Evolutionary conservation across 1,140 invertebrate genomes (phyloP).

Genomic region (Bombus superbus): DNA sequence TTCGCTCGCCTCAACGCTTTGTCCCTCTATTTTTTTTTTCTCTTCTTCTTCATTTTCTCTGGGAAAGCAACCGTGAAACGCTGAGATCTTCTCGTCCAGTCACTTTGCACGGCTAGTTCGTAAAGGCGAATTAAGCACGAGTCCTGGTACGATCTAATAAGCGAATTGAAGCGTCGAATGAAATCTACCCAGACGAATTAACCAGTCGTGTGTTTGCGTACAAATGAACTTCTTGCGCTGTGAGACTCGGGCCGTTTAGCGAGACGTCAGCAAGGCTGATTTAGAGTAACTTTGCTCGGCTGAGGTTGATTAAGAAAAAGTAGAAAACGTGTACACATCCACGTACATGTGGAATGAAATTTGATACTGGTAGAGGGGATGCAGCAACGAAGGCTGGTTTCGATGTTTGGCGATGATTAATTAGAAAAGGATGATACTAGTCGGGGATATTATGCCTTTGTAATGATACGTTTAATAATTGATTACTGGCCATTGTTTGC

Average conservation of each 20-base stretch:
- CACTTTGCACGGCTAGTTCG: background rate
- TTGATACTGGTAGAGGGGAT: background rate
- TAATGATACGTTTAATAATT: background rate
- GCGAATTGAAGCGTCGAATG: slow-evolving; percentile 5
- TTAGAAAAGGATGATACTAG: background rate
- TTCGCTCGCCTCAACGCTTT: background rate
- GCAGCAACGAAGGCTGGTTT: background rate
- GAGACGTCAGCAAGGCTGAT: background rate
- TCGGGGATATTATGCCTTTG: background rate
- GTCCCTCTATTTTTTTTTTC: too few species aligned
- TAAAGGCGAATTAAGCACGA: background rate
- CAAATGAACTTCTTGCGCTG: background rate
- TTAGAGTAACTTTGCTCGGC: background rate
- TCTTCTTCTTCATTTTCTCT: background rate
- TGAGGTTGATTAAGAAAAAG: background rate
- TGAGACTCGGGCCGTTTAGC: background rate
- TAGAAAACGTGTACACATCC: background rate
- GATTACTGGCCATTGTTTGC: background rate
- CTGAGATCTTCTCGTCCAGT: background rate
- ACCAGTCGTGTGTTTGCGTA: too few species aligned
- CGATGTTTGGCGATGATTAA: background rate
- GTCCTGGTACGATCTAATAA: background rate
- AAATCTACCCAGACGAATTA: background rate
- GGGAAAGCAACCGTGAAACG: background rate
- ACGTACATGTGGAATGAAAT: background rate